A percentile compares a stretch with the other conserved stretches of the same genome.
phyloP scores from a whole-genome alignment of 2,888 invertebrate genomes.

The Zhengitettix transpicula region DNA sequence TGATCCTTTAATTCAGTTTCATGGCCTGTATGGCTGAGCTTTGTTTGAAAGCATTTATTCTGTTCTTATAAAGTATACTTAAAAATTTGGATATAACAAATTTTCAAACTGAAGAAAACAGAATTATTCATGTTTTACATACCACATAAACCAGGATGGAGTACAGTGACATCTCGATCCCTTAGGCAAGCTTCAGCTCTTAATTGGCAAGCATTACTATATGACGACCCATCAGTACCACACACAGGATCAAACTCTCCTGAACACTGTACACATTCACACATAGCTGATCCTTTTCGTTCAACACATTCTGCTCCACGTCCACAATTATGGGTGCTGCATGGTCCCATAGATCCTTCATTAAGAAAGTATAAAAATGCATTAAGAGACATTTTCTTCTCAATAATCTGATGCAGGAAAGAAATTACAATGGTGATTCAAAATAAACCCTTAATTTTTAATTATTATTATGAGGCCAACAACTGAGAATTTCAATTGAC shows the following conservation, averaged over 20 bases:
- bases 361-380: neutral
- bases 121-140: constrained; percentile 24
- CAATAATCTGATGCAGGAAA: too few species aligned
- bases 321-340: constrained; percentile 53
- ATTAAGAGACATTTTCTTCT: too few species aligned
- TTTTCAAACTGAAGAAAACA: too few species aligned
- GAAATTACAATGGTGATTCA: too few species aligned
- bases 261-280: constrained; percentile 67
- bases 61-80: too few species aligned
- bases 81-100: too few species aligned
- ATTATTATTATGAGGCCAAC: too few species aligned
- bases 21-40: too few species aligned
- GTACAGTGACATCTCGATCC: constrained; percentile 47
- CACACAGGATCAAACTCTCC: constrained; percentile 74
- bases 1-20: too few species aligned
- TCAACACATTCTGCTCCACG: constrained; percentile 62
- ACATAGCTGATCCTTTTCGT: constrained; percentile 47
- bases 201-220: constrained; percentile 69
- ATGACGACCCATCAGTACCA: constrained; percentile 67
- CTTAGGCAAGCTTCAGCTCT: constrained; percentile 63
- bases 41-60: too few species aligned
- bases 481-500: too few species aligned
- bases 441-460: too few species aligned
- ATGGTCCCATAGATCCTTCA: constrained; percentile 46
- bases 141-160: constrained; percentile 76